Evolutionary conservation across 2,113 vertebrate species (phyloP), one percentile per base, ranked within the genome.

Genomic region (Fukomys damarensis): DNA sequence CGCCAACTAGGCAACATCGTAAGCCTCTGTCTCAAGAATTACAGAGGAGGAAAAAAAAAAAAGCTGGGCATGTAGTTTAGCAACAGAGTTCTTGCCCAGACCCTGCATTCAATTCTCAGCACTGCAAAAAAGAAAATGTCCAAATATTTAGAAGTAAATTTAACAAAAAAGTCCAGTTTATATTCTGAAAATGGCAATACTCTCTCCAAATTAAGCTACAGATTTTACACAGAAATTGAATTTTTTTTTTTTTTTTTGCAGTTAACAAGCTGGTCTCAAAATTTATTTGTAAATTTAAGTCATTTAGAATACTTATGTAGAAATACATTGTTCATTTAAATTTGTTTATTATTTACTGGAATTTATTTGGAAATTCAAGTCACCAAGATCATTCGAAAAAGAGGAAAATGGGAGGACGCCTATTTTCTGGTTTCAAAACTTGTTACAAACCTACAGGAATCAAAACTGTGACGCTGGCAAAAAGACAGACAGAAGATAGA

Each of bases 221-320:
- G 68, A 87, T 84, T 79, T 59, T 68, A 59, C 4, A 10, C 13
- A 85, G 52, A 54, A 63, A 80, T 38, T 85, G 28, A 89, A n/a
- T n/a, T n/a, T n/a, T n/a, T n/a, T n/a, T n/a, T n/a, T n/a, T n/a
- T 54, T 72, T 89, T 43, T 93, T 46, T 56, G 54, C 43, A 90
- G n/a, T 46, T 89, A 46, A 70, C 63, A 76, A 82, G 28, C 28
- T 92, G 43, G 63, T 59, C 17, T 19, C 77, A 82, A 94, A 59
- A 94, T 66, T 86, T 68, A 74, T 11, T 13, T 77, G 92, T 38
- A 81, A 87, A 56, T 81, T 61, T 46, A 65, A 96, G 74, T 56
- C 85, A 81, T 28, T 3, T 70, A 70, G n/a, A 65, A 38, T 70
- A 70, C 38, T 70, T 70, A 38, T 38, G 66, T 38, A 38, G 66